Conservation (phyloP, 2,797 vertebrate species). For the Parotocinclus haroldoi region DNA sequence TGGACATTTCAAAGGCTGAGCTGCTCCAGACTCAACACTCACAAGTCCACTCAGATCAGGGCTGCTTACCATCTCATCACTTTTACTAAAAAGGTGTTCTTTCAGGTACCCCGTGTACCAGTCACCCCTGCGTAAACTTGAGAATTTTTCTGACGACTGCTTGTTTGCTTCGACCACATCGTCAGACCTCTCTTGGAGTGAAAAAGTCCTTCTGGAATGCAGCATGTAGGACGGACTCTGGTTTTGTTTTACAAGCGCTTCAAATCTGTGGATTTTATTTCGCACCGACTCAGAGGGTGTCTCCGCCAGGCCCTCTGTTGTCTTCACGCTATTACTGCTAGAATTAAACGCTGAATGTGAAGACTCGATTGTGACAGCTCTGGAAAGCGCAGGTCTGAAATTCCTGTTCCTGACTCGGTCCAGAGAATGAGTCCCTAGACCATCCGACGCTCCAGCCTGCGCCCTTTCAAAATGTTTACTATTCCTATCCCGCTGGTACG, state of each 20-base stretch:
- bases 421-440: constrained; percentile 57
- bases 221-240: constrained; percentile 37
- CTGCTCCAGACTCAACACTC: constrained; percentile 37
- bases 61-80: constrained; percentile 24
- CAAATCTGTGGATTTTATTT: constrained; percentile 75
- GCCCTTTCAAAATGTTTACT: constrained; percentile 26
- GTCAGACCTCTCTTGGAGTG: constrained; percentile 53
- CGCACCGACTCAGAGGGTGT: constrained; percentile 62
- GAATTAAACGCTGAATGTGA: neutral
- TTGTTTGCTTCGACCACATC: constrained; percentile 33
- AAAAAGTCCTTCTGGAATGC: constrained; percentile 56
- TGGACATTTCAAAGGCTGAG: neutral
- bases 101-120: constrained; percentile 5
- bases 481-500: constrained; percentile 16
- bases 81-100: constrained; percentile 18
- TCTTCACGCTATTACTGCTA: constrained; percentile 11
- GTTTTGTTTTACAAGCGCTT: constrained; percentile 63
- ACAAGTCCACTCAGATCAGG: constrained; percentile 11
- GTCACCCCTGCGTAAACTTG: neutral
- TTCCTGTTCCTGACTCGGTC: constrained; percentile 56
- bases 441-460: constrained; percentile 16
- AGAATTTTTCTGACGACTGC: constrained; percentile 37
- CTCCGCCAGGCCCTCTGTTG: constrained; percentile 29
- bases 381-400: constrained; percentile 46
- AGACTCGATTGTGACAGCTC: constrained; percentile 28